Percentiles rank a stretch among this genome's conserved stretches.
These are phyloP conservation scores for Nyctereutes procyonoides DNA, from an alignment of 2,113 vertebrate species.

Conservation along the genomic window DNA sequence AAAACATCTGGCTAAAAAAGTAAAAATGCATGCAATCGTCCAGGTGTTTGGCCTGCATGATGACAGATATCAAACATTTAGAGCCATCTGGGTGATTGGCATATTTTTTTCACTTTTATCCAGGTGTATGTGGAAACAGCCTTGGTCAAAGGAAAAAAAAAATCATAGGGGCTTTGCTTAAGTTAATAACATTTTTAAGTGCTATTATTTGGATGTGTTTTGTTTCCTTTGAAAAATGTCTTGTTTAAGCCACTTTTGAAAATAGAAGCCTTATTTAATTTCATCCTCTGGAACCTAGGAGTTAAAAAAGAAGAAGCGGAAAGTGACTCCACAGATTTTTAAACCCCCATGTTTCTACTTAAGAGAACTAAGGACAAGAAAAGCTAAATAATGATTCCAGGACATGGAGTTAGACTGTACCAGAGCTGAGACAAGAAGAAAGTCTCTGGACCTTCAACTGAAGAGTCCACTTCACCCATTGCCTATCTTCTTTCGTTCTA, in stretches of 20 bases:
- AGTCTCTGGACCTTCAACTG: background rate
- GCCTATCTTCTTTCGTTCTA: background rate
- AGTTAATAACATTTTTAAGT: background rate
- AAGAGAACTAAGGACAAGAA: background rate
- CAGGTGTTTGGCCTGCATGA: constrained; percentile 69
- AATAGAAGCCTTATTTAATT: constrained; percentile 40
- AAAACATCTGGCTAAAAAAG: constrained; percentile 69
- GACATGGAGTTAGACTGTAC: background rate
- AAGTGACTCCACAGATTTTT: background rate
- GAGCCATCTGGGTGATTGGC: constrained; percentile 59
- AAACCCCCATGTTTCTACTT: background rate
- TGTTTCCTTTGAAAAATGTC: constrained; percentile 35
- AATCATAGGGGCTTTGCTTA: background rate
- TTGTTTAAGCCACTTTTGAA: background rate
- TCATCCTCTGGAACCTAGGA: background rate
- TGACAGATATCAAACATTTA: constrained; percentile 70
- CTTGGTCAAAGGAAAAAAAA: background rate
- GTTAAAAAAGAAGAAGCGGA: background rate
- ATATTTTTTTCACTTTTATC: constrained; percentile 42
- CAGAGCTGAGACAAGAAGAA: background rate
- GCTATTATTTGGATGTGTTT: background rate
- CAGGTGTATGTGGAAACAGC: constrained; percentile 25
- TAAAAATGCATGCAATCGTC: constrained; percentile 62
- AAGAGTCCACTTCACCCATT: background rate
- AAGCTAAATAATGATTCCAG: background rate